phyloP scores from a whole-genome alignment of 2,888 invertebrate genomes.

The Dorcus hopei region DNA sequence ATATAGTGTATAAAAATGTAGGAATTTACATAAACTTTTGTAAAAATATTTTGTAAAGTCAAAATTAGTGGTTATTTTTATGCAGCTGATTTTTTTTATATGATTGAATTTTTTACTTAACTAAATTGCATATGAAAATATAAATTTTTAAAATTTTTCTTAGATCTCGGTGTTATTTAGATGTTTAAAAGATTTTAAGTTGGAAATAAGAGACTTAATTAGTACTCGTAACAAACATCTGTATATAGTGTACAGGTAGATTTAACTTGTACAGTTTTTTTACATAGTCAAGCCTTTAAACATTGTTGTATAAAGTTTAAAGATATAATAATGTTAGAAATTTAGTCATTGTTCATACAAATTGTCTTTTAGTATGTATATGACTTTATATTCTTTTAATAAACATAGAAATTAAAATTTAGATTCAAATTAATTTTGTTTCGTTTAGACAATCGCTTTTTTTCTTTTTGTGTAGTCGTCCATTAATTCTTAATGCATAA shows the following conservation, averaged over 20 bases:
- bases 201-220: slow-evolving; percentile 6
- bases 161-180: slow-evolving; percentile 3
- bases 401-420: too few relatives aligned
- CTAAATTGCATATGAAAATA: too few relatives aligned
- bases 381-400: too few relatives aligned
- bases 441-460: neutral
- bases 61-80: neutral
- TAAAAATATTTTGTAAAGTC: slow-evolving; percentile 23
- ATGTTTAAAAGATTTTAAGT: neutral
- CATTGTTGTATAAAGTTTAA: slow-evolving; percentile 40
- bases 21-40: slow-evolving; percentile 5
- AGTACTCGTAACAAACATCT: neutral
- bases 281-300: slow-evolving; percentile 38
- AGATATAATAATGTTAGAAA: slow-evolving; percentile 41
- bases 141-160: neutral
- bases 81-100: too few relatives aligned
- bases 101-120: neutral
- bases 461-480: neutral
- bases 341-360: slow-evolving; percentile 13
- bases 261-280: slow-evolving; percentile 37
- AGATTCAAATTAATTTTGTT: too few relatives aligned
- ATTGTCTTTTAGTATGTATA: slow-evolving; percentile 7
- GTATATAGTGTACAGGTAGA: slow-evolving; percentile 27
- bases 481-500: neutral
- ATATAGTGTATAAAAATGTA: slow-evolving; percentile 21